Evolutionary conservation across 2,888 invertebrate genomes (phyloP).

Genomic region (Agelastica alni): DNA sequence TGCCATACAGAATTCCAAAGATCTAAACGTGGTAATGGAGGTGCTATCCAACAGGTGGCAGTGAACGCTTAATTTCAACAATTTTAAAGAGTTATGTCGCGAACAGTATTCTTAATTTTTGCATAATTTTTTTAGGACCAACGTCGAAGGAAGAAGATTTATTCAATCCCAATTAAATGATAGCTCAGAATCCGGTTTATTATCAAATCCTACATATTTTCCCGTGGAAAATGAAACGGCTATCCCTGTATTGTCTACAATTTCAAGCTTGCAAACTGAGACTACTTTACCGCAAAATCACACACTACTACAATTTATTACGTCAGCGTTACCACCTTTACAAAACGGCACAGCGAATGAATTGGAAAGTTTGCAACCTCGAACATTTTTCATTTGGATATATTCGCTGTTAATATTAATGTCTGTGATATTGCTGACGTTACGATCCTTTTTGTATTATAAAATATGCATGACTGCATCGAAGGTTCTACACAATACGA

Average conservation of each 20-base stretch:
- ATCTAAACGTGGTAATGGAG: no score
- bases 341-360: no score
- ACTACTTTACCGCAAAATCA: no score
- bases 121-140: conserved; percentile 56
- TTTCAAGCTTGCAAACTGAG: background rate
- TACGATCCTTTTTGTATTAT: conserved; percentile 72
- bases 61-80: no score
- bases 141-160: conserved; percentile 51
- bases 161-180: background rate
- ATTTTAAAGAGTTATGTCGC: no score
- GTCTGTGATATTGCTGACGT: conserved; percentile 65
- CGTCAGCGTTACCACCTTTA: background rate
- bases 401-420: conserved; percentile 64
- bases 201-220: background rate
- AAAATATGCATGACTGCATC: conserved; percentile 77
- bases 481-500: conserved; percentile 72
- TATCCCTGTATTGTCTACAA: background rate
- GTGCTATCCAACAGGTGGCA: no score
- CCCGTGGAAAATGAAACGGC: background rate
- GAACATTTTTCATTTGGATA: conserved; percentile 58
- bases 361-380: background rate
- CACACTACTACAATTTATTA: background rate
- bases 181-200: background rate
- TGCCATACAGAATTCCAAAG: no score
- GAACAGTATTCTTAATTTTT: no score